Evolutionary conservation across 2,888 invertebrate species (phyloP), one percentile per base, ranked within the genome.

Genomic region (Drosophila villosipedis): DNA sequence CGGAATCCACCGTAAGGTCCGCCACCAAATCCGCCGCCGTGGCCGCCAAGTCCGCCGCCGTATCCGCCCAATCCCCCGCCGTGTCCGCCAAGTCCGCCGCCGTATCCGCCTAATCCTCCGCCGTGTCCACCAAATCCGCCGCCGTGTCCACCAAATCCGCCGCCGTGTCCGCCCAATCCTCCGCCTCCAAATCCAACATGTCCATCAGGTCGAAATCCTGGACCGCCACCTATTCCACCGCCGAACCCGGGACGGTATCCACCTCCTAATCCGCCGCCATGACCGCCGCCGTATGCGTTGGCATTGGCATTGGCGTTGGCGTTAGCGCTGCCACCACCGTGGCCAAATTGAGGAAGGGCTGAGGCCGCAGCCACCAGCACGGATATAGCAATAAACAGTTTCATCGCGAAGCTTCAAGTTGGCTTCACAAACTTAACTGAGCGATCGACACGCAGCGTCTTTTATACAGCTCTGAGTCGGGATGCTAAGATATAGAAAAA

Each of bases 331-430:
- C 68, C 55, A 2, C 25, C 37, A 31, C 31, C 31, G 1, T 31
- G 31, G 9, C 55, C 28, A 19, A 43, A 35, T 59, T 79, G 78
- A 22, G 78, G 78, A 16, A 63, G 1, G 0, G 78, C 80, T 10
- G 80, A 61, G 12, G 80, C 85, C 47, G 63, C 75, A 41, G 74
- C 82, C 66, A 74, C 63, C 68, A 76, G 71, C 66, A 69, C 58
- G 41, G 74, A 61, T 30, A 84, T 63, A 50, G 68, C 80, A 54
- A 84, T 63, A 33, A 84, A 78, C 37, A 84, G 50, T 69, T 84
- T 84, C 84, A 85, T 88, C 31, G 50, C 82, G 63, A 58, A 50
- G 61, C 80, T 68, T 76, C 53, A 67, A 80, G 65, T 47, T 71
- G 52, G 16, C 43, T 87, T 73, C 31, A 66, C 65, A 76, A 62